Evolutionary conservation across 2,113 vertebrate species (phyloP).

Genomic region (Calidris pugnax): DNA sequence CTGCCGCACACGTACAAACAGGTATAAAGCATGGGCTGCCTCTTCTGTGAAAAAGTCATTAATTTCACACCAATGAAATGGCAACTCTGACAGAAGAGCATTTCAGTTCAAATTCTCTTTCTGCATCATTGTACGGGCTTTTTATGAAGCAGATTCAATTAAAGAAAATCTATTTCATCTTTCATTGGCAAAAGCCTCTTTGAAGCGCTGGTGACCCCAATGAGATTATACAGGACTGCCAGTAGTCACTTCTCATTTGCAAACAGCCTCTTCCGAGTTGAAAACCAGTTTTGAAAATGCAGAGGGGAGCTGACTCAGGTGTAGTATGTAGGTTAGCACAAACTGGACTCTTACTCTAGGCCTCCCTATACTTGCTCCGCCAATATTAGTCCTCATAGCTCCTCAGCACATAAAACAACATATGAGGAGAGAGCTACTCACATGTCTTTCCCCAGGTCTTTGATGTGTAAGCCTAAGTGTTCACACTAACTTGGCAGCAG

Average conservation of each 20-base stretch:
- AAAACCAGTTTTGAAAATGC: slow-evolving; percentile 25
- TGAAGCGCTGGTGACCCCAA: not conserved
- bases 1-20: not conserved
- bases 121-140: not conserved
- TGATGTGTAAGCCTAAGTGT: not conserved
- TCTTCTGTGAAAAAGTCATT: not conserved
- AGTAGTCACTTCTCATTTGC: not conserved
- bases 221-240: not conserved
- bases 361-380: not conserved
- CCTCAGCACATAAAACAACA: not conserved
- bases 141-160: not conserved
- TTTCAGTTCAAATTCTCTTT: not conserved
- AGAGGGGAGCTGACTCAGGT: not conserved
- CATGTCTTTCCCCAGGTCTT: not conserved
- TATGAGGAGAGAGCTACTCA: not conserved
- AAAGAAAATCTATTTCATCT: not conserved
- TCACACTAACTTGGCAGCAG: not conserved
- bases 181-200: slow-evolving; percentile 6
- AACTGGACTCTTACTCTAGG: not conserved
- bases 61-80: not conserved
- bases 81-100: not conserved
- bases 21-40: not conserved
- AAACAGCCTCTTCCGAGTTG: not conserved
- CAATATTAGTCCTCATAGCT: not conserved
- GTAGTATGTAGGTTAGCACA: not conserved